Evolutionary conservation across 35 echinoderm and acorn worm species (phyloP).

Genomic region (Ophioderma brevispina): DNA sequence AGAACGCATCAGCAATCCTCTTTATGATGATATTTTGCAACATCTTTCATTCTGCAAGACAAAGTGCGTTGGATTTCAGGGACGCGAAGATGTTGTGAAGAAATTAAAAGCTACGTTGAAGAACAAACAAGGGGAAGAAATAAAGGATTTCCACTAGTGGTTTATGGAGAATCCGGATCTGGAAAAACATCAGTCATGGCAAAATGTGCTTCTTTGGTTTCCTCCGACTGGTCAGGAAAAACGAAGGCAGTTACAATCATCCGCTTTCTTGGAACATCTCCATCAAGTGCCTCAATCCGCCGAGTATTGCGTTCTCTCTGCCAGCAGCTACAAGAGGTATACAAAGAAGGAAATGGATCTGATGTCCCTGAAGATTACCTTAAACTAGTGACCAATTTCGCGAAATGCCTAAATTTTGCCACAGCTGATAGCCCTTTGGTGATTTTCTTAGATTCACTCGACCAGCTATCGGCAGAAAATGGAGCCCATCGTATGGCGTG

Average conservation of each 20-base stretch:
- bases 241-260: background rate
- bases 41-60: slow-evolving; percentile 37
- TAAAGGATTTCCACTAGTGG: background rate
- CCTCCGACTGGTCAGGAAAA: background rate
- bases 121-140: background rate
- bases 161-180: slow-evolving; percentile 34
- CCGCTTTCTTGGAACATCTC: slow-evolving; percentile 70
- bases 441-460: slow-evolving; percentile 76
- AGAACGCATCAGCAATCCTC: background rate
- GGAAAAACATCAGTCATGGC: slow-evolving; percentile 46
- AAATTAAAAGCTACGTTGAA: slow-evolving; percentile 12
- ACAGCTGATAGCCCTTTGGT: slow-evolving; percentile 57
- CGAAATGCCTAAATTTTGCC: slow-evolving; percentile 30
- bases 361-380: slow-evolving; percentile 57
- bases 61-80: slow-evolving; percentile 29
- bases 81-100: slow-evolving; percentile 11
- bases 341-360: background rate
- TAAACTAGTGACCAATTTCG: slow-evolving; percentile 58
- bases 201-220: background rate
- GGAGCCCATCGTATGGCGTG: slow-evolving; percentile 66
- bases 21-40: slow-evolving; percentile 35
- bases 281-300: slow-evolving; percentile 70
- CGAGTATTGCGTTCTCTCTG: slow-evolving; percentile 48
- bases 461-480: slow-evolving; percentile 65
- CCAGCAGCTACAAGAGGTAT: slow-evolving; percentile 35